These are phyloP conservation scores for Stenchaetothrips biformis DNA, from an alignment of 2,888 invertebrate genomes.

Conservation along the genomic window DNA sequence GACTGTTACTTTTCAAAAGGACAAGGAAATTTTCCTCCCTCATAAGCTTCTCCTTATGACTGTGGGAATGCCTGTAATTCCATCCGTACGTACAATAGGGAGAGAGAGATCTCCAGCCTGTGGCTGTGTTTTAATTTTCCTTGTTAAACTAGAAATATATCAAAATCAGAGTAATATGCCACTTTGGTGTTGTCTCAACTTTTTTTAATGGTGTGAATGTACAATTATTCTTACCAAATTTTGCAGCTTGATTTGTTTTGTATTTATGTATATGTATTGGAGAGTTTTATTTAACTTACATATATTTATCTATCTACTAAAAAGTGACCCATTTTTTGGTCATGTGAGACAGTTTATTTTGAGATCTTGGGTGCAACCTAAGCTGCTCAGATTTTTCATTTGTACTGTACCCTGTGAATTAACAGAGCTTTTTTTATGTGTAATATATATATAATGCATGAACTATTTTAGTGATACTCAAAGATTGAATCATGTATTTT, in stretches of 20 bases:
- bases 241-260: conserved; percentile 18
- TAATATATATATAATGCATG: conserved; percentile 20
- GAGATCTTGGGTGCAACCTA: conserved; percentile 1
- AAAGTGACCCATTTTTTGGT: neutral
- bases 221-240: conserved; percentile 23
- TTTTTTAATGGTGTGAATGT: conserved; percentile 17
- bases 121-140: conserved; percentile 19
- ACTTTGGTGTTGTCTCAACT: neutral
- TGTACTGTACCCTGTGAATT: conserved; percentile 24
- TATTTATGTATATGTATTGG: conserved; percentile 24
- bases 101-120: conserved; percentile 20
- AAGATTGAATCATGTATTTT: conserved; percentile 21
- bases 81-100: conserved; percentile 20
- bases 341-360: neutral
- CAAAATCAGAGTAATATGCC: conserved; percentile 3
- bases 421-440: conserved; percentile 23
- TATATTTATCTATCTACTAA: conserved; percentile 4
- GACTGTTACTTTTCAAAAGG: conserved; percentile 3
- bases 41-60: neutral
- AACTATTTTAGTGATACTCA: conserved; percentile 15
- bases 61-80: conserved; percentile 10
- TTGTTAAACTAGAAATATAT: conserved; percentile 10
- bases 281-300: conserved; percentile 24
- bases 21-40: conserved; percentile 15
- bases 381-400: neutral